These are phyloP conservation scores for Geopemphigus sp. DNA, from an alignment of 1,140 invertebrate species.

Conservation along the genomic window DNA sequence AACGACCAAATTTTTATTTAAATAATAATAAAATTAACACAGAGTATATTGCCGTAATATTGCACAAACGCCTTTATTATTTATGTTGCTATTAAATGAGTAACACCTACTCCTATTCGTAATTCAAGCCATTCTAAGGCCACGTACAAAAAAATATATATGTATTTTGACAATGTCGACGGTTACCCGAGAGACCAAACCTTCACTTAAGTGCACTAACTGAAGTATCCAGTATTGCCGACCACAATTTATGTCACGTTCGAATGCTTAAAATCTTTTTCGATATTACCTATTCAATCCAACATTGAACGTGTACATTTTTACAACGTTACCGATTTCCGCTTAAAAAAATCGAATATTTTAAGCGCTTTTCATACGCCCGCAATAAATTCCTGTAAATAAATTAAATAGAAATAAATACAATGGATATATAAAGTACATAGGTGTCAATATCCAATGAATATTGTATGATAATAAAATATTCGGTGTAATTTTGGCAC, in stretches of 20 bases:
- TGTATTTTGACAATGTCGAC: not conserved
- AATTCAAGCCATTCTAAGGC: not conserved
- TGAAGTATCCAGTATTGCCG: not conserved
- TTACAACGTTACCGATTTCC: too few species aligned
- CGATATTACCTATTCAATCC: not conserved
- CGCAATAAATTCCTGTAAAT: too few species aligned
- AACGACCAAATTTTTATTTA: too few species aligned
- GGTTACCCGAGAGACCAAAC: not conserved
- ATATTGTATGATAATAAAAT: too few species aligned
- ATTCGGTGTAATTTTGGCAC: too few species aligned
- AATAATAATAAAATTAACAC: too few species aligned
- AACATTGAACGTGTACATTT: too few species aligned
- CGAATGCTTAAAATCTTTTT: constrained; percentile 25
- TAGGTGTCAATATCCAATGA: too few species aligned
- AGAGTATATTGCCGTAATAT: not conserved
- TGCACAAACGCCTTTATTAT: not conserved
- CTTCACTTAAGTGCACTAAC: not conserved
- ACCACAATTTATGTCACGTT: constrained; percentile 6
- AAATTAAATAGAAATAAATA: too few species aligned
- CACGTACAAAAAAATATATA: not conserved
- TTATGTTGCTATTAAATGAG: not conserved
- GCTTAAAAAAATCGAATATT: not conserved
- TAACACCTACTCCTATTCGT: not conserved
- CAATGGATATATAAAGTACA: too few species aligned
- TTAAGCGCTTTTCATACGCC: not conserved